Percentiles rank a stretch among this genome's conserved stretches.
Evolutionary conservation across 2,888 invertebrate species (phyloP).

Genomic region (Ochropleura leucogaster): DNA sequence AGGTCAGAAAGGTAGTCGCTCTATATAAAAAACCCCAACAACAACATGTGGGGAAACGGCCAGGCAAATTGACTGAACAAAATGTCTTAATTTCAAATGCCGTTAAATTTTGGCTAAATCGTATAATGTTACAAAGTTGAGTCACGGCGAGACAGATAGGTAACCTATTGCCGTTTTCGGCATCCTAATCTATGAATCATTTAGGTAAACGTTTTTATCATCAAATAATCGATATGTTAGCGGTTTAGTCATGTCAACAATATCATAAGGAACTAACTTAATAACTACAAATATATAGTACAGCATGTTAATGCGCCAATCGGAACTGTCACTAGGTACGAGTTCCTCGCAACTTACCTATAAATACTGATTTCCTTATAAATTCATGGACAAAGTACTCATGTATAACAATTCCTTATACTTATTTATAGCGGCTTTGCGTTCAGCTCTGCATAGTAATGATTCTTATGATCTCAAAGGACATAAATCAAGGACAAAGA

Average conservation of each 20-base stretch:
- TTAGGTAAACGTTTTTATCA: constrained; percentile 20
- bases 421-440: constrained; percentile 47
- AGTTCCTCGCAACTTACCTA: constrained; percentile 12
- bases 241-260: not conserved
- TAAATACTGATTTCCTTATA: constrained; percentile 37
- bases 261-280: not conserved
- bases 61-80: too few species aligned
- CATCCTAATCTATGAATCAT: constrained; percentile 36
- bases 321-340: not conserved
- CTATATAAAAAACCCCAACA: too few species aligned
- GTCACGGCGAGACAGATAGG: constrained; percentile 17
- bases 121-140: constrained; percentile 1
- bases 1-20: too few species aligned
- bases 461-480: constrained; percentile 20
- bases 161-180: constrained; percentile 14
- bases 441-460: constrained; percentile 48
- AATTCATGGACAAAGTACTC: constrained; percentile 11
- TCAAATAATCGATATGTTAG: constrained; percentile 35
- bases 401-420: constrained; percentile 46
- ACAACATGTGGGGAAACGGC: too few species aligned
- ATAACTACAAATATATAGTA: not conserved
- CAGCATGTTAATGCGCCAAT: not conserved
- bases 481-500: constrained; percentile 46
- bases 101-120: not conserved
- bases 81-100: not conserved